These are phyloP conservation scores for Arge pagana DNA, from an alignment of 2,888 invertebrate species.

Conservation along the genomic window DNA sequence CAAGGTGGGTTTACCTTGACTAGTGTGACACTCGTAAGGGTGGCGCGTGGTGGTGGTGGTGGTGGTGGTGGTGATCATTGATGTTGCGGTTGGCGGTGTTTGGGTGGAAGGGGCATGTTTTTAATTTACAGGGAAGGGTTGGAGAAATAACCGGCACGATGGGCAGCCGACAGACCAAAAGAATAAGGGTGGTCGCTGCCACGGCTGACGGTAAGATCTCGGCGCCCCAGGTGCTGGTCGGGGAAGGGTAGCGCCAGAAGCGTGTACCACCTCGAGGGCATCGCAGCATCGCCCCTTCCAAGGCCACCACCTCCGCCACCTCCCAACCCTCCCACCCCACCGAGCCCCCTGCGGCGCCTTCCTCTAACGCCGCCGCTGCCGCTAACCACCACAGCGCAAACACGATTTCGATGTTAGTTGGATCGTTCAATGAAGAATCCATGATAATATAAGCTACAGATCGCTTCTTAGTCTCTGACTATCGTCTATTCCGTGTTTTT, in stretches of 20 bases:
- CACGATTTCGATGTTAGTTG: constrained; percentile 43
- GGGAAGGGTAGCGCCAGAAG: constrained; percentile 90
- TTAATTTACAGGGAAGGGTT: constrained; percentile 63
- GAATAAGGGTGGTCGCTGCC: constrained; percentile 68
- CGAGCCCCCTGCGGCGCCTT: constrained; percentile 54
- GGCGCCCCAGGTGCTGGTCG: constrained; percentile 87
- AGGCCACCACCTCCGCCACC: constrained; percentile 56
- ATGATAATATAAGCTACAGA: too few relatives aligned
- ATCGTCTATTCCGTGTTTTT: too few relatives aligned
- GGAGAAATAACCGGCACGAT: constrained; percentile 87
- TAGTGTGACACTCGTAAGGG: constrained; percentile 45
- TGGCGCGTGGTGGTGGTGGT: constrained; percentile 35
- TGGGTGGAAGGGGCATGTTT: constrained; percentile 34
- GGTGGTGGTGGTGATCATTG: constrained; percentile 46
- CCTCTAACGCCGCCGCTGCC: constrained; percentile 54
- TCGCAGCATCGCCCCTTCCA: constrained; percentile 61
- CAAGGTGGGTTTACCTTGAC: constrained; percentile 47
- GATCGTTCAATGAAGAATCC: too few relatives aligned
- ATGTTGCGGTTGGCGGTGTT: constrained; percentile 46
- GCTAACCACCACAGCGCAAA: constrained; percentile 47
- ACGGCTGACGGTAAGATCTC: constrained; percentile 69
- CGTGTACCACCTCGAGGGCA: constrained; percentile 87
- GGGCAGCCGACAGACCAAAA: constrained; percentile 70
- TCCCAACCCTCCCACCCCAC: constrained; percentile 54
- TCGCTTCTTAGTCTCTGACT: too few relatives aligned